Percentiles rank a stretch among this genome's conserved stretches.
phyloP scores from a whole-genome alignment of 2,888 invertebrate genomes.

The Phlogophora meticulosa region DNA sequence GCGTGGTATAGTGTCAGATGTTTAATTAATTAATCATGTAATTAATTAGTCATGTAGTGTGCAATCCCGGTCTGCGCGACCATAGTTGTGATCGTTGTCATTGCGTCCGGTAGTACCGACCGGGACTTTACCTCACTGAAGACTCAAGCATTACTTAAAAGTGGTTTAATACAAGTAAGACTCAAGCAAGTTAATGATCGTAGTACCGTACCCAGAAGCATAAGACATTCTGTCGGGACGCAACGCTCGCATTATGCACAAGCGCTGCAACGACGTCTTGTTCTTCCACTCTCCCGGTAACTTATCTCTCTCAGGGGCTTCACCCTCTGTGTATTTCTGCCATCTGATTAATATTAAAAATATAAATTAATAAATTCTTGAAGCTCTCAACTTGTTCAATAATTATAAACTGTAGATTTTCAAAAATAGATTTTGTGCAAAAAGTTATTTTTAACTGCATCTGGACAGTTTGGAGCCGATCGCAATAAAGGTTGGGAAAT shows the following conservation, averaged over 20 bases:
- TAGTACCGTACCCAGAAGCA: slow-evolving; percentile 93
- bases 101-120: too few relatives aligned
- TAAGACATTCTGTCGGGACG: slow-evolving; percentile 98
- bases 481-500: not conserved
- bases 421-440: not conserved
- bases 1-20: too few relatives aligned
- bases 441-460: not conserved
- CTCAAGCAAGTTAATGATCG: not conserved
- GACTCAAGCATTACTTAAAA: too few relatives aligned
- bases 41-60: too few relatives aligned
- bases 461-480: not conserved
- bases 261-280: slow-evolving; percentile 95
- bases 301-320: slow-evolving; percentile 98
- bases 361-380: not conserved
- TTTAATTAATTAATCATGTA: too few relatives aligned
- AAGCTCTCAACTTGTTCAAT: not conserved
- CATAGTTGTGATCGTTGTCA: too few relatives aligned
- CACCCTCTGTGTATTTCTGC: slow-evolving; percentile 98
- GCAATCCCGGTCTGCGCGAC: too few relatives aligned
- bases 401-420: too few relatives aligned
- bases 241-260: slow-evolving; percentile 98
- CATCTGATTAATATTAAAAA: slow-evolving; percentile 91
- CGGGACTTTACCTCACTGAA: too few relatives aligned
- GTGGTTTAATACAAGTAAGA: too few relatives aligned
- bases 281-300: slow-evolving; percentile 99